These are phyloP conservation scores for Chroicocephalus ridibundus DNA, from an alignment of 2,113 vertebrate species.

Conservation along the genomic window DNA sequence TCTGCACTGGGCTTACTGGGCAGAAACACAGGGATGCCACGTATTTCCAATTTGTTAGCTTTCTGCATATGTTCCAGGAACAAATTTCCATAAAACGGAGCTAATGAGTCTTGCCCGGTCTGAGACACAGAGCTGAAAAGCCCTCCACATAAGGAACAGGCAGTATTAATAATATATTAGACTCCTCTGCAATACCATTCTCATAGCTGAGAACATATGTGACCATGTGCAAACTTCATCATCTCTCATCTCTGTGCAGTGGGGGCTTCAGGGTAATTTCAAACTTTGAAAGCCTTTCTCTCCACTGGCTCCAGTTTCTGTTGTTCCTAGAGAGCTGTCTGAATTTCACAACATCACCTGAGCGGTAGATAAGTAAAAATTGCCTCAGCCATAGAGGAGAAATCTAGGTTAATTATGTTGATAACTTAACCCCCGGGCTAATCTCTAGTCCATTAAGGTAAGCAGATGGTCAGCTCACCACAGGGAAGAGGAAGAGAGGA, in stretches of 20 bases:
- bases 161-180: slow-evolving; percentile 40
- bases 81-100: neutral
- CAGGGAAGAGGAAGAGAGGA: slow-evolving; percentile 38
- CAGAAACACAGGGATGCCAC: neutral
- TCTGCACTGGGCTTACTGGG: neutral
- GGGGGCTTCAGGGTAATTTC: neutral
- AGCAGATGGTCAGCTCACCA: slow-evolving; percentile 66
- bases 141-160: neutral
- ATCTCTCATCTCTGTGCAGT: neutral
- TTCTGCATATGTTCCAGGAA: neutral
- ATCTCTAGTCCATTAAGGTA: slow-evolving; percentile 56
- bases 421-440: slow-evolving; percentile 57
- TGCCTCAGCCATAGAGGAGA: neutral
- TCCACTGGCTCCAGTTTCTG: neutral
- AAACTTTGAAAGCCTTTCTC: neutral
- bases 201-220: neutral
- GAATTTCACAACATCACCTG: slow-evolving; percentile 16
- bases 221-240: neutral
- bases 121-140: neutral
- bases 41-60: neutral
- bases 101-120: neutral
- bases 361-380: slow-evolving; percentile 31
- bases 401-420: slow-evolving; percentile 69
- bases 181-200: neutral
- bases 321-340: neutral